phyloP scores from a whole-genome alignment of 2,797 vertebrate species.

The Artibeus jamaicensis region DNA sequence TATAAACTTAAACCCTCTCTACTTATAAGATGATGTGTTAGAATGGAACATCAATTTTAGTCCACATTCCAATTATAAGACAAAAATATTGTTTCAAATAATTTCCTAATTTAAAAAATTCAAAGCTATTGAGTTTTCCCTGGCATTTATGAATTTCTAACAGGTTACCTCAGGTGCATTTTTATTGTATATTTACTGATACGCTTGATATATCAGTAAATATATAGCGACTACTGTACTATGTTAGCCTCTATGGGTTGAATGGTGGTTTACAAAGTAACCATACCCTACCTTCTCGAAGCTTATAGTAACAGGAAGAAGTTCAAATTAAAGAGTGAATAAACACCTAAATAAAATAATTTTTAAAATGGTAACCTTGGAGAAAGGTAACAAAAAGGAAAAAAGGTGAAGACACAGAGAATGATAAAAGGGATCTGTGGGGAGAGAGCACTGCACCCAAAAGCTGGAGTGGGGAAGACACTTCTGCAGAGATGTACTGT shows the following conservation, averaged over 20 bases:
- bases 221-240: background rate
- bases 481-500: rapidly evolving
- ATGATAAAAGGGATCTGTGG: background rate
- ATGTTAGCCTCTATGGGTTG: background rate
- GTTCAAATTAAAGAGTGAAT: background rate
- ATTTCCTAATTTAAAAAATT: background rate
- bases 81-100: background rate
- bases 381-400: background rate
- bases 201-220: background rate
- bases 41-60: background rate
- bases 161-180: background rate
- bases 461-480: background rate
- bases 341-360: background rate
- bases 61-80: background rate
- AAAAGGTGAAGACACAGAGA: background rate
- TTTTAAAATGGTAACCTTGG: background rate
- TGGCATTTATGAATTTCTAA: background rate
- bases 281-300: background rate
- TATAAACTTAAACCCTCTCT: background rate
- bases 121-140: background rate
- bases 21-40: background rate
- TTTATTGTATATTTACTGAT: background rate
- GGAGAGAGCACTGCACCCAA: background rate
- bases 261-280: background rate
- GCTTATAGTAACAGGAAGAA: background rate